Conservation (phyloP, 2,888 invertebrate genomes). For the Lithophane socia region DNA sequence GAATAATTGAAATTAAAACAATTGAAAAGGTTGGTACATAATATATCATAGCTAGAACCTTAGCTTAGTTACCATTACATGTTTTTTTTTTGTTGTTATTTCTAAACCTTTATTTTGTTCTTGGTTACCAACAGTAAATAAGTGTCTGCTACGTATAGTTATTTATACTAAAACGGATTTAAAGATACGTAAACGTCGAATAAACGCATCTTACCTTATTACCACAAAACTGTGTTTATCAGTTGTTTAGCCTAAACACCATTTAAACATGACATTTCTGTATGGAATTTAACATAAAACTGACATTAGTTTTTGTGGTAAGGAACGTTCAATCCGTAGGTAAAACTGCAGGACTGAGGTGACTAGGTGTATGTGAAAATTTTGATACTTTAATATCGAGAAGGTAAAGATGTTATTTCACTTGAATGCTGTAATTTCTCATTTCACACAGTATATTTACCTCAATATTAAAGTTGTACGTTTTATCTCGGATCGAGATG, state of each 20-base stretch:
- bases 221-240: too few species aligned
- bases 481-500: constrained; percentile 63
- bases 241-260: too few species aligned
- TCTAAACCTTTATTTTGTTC: not conserved
- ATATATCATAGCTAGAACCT: not conserved
- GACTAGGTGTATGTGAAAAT: not conserved
- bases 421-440: constrained; percentile 28
- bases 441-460: constrained; percentile 42
- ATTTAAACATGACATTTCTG: too few species aligned
- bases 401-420: constrained; percentile 30
- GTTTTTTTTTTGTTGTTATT: not conserved
- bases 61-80: not conserved
- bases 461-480: constrained; percentile 44
- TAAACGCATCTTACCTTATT: not conserved
- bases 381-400: not conserved
- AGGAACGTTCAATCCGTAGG: not conserved
- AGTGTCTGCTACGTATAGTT: not conserved
- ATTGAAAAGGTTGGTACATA: not conserved
- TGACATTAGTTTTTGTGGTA: too few species aligned
- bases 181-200: not conserved
- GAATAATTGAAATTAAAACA: not conserved
- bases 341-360: not conserved
- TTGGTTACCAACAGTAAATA: not conserved
- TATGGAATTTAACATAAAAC: too few species aligned
- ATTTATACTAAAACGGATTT: not conserved